Conservation (phyloP, 2,888 invertebrate genomes). For the Synergus japonicus region DNA sequence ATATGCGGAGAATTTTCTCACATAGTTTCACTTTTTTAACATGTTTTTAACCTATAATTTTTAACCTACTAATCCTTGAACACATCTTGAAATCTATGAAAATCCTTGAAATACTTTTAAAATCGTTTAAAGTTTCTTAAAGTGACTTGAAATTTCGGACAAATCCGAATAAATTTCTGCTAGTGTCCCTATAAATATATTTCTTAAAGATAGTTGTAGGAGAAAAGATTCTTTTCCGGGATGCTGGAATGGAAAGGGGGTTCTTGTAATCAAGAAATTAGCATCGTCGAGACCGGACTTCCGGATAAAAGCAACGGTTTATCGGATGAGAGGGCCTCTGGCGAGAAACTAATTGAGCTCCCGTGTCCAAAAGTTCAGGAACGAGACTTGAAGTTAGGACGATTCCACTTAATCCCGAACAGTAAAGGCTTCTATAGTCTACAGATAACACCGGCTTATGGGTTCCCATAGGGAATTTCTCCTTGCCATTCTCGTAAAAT, state of each 20-base stretch:
- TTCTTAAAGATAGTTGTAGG: too few relatives aligned
- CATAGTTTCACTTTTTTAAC: too few relatives aligned
- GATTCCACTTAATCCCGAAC: conserved; percentile 5
- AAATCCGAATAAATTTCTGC: too few relatives aligned
- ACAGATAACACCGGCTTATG: conserved; percentile 28
- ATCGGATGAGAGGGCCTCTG: conserved; percentile 6
- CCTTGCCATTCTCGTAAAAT: conserved; percentile 10
- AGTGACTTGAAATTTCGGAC: too few relatives aligned
- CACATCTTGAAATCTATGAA: too few relatives aligned
- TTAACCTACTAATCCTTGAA: too few relatives aligned
- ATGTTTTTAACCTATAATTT: too few relatives aligned
- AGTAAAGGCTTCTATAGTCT: not conserved
- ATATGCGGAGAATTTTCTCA: too few relatives aligned
- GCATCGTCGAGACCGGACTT: not conserved
- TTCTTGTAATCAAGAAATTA: conserved; percentile 6
- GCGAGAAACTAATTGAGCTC: conserved; percentile 21
- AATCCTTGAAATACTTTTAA: too few relatives aligned
- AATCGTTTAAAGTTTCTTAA: too few relatives aligned
- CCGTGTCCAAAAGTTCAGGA: conserved; percentile 19
- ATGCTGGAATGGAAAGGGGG: not conserved
- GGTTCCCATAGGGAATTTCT: conserved; percentile 17
- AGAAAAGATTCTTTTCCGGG: too few relatives aligned
- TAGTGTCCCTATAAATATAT: too few relatives aligned
- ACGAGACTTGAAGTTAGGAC: not conserved
- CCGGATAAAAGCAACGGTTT: not conserved